Conservation (phyloP, 2,888 invertebrate species). For the Chymomyza caudatula region DNA sequence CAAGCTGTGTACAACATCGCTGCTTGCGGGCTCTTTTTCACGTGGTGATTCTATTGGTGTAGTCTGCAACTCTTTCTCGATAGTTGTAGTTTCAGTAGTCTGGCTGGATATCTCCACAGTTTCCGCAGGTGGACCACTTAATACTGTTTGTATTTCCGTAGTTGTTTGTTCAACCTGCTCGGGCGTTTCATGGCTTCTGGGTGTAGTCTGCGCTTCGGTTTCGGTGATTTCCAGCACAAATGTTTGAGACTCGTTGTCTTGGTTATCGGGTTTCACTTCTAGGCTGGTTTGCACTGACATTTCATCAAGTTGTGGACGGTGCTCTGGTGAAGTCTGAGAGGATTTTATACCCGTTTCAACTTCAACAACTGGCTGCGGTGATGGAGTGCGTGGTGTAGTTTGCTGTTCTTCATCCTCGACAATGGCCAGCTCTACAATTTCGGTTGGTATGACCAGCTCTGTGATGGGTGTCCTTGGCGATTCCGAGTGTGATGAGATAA, state of each 20-base stretch:
- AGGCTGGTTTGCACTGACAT: conserved; percentile 73
- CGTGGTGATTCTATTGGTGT: conserved; percentile 64
- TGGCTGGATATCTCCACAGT: conserved; percentile 72
- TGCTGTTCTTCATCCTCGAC: conserved; percentile 79
- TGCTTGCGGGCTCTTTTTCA: conserved; percentile 46
- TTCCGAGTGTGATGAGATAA: conserved; percentile 81
- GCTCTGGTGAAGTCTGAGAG: conserved; percentile 79
- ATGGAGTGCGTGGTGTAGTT: conserved; percentile 79
- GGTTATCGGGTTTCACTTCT: conserved; percentile 58
- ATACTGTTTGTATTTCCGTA: conserved; percentile 60
- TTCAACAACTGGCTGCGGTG: conserved; percentile 59
- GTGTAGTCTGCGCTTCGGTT: conserved; percentile 75
- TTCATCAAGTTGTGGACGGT: conserved; percentile 58
- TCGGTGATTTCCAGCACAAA: conserved; percentile 70
- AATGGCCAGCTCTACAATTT: conserved; percentile 76
- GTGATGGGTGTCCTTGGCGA: conserved; percentile 80
- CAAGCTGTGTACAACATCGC: conserved; percentile 75
- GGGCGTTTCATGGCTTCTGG: conserved; percentile 59
- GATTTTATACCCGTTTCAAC: conserved; percentile 71
- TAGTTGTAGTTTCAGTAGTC: conserved; percentile 66
- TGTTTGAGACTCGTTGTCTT: conserved; percentile 76
- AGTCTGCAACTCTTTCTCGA: conserved; percentile 76
- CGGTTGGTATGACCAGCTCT: conserved; percentile 78
- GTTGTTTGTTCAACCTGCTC: conserved; percentile 30
- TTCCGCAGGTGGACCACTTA: conserved; percentile 48